Evolutionary conservation across 2,113 vertebrate species (phyloP).

Genomic region (Chamaea fasciata): DNA sequence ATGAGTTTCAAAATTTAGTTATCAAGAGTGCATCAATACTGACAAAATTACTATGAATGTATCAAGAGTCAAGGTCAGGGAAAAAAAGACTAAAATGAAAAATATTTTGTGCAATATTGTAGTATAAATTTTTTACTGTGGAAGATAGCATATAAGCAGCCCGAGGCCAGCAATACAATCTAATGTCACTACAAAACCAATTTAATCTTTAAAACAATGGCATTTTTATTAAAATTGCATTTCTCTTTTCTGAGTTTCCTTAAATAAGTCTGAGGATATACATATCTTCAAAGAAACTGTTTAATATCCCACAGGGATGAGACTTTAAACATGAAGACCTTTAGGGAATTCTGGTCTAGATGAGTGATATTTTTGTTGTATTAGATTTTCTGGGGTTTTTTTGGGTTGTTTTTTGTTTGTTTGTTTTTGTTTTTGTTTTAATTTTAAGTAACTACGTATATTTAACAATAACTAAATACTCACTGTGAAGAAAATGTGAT

Average conservation of each 20-base stretch:
- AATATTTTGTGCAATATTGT: neutral
- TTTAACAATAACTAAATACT: neutral
- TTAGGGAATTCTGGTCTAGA: neutral
- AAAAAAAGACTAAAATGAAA: neutral
- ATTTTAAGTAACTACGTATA: neutral
- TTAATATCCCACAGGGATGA: neutral
- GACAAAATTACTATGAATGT: neutral
- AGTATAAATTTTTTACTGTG: neutral
- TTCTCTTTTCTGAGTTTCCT: neutral
- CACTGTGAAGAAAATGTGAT: conserved; percentile 1
- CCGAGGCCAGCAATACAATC: neutral
- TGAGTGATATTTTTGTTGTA: neutral
- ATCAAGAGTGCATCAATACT: neutral
- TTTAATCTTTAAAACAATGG: neutral
- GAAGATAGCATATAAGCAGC: neutral
- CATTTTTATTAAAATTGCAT: neutral
- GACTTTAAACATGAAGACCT: neutral
- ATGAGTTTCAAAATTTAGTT: neutral
- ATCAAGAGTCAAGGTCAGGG: neutral
- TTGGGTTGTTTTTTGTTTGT: no score
- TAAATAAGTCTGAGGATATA: neutral
- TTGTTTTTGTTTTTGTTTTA: neutral
- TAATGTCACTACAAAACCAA: neutral
- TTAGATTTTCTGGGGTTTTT: neutral
- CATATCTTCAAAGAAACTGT: neutral